Evolutionary conservation across 1,140 invertebrate species (phyloP).

Genomic region (Agraylea sexmaculata): DNA sequence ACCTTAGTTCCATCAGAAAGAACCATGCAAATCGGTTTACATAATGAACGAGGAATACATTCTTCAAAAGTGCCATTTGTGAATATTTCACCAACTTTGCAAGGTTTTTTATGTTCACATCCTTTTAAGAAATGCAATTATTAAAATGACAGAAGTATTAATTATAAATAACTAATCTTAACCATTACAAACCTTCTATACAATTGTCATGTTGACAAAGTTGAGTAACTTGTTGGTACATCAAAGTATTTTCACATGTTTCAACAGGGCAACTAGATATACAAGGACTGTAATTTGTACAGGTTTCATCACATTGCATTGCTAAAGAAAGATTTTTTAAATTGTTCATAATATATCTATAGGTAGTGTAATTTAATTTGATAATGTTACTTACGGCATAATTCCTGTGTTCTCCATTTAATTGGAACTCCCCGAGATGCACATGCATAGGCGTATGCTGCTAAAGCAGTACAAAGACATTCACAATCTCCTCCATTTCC

Average conservation of each 20-base stretch:
- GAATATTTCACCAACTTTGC: slow-evolving; percentile 56
- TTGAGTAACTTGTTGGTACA: slow-evolving; percentile 42
- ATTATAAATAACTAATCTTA: not conserved
- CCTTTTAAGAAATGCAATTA: slow-evolving; percentile 27
- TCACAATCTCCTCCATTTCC: slow-evolving; percentile 81
- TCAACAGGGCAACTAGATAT: slow-evolving; percentile 66
- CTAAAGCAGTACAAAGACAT: slow-evolving; percentile 77
- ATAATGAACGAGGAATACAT: slow-evolving; percentile 60
- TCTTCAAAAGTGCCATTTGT: slow-evolving; percentile 52
- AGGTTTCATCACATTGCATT: slow-evolving; percentile 74
- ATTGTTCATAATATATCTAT: not conserved
- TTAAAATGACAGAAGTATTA: not conserved
- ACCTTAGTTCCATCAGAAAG: slow-evolving; percentile 48
- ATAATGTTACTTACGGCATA: slow-evolving; percentile 59
- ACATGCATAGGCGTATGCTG: slow-evolving; percentile 76
- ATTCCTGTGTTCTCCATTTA: slow-evolving; percentile 66
- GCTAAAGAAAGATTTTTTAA: slow-evolving; percentile 40
- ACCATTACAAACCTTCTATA: slow-evolving; percentile 48
- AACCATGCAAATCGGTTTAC: slow-evolving; percentile 58
- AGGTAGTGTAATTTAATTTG: not conserved
- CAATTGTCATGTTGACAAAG: slow-evolving; percentile 62
- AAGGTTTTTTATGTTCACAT: slow-evolving; percentile 60
- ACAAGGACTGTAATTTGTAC: slow-evolving; percentile 68
- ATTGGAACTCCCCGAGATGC: slow-evolving; percentile 56
- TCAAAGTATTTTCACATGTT: slow-evolving; percentile 71